Evolutionary conservation across 2,797 vertebrate species (phyloP).

Genomic region (Enteromius mattozi): DNA sequence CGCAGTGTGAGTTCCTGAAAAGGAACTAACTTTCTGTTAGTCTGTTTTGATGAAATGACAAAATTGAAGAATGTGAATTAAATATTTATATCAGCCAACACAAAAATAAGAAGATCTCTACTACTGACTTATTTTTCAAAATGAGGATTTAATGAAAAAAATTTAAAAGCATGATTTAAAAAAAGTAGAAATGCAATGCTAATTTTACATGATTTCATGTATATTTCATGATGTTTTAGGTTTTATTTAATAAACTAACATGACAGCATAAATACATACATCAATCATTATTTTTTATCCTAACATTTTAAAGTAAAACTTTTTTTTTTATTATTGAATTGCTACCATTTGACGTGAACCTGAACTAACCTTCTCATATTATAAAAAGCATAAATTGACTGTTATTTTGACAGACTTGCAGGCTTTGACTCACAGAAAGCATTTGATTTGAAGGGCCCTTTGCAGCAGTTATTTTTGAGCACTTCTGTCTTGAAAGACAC

Average conservation of each 20-base stretch:
- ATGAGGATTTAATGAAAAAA: neutral
- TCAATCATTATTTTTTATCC: neutral
- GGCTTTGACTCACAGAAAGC: constrained; percentile 12
- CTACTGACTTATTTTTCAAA: neutral
- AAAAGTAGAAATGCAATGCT: neutral
- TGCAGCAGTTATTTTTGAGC: constrained; percentile 26
- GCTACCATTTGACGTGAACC: neutral
- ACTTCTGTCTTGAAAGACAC: constrained; percentile 16
- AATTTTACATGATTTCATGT: neutral
- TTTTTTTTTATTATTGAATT: neutral
- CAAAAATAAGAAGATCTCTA: neutral
- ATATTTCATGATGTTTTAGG: neutral
- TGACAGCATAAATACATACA: neutral
- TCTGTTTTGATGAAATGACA: too few species aligned
- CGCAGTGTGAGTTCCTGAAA: too few species aligned
- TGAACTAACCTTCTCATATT: neutral
- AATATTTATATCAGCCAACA: neutral
- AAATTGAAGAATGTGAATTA: neutral
- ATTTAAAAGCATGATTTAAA: neutral
- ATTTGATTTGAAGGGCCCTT: constrained; percentile 12
- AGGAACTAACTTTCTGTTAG: too few species aligned
- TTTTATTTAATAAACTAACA: neutral
- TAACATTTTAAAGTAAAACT: neutral
- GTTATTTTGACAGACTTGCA: neutral
- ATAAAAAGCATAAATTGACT: constrained; percentile 5